These are phyloP conservation scores for Drosophila sulfurigaster DNA, from an alignment of 1,140 invertebrate species.

Conservation along the genomic window DNA sequence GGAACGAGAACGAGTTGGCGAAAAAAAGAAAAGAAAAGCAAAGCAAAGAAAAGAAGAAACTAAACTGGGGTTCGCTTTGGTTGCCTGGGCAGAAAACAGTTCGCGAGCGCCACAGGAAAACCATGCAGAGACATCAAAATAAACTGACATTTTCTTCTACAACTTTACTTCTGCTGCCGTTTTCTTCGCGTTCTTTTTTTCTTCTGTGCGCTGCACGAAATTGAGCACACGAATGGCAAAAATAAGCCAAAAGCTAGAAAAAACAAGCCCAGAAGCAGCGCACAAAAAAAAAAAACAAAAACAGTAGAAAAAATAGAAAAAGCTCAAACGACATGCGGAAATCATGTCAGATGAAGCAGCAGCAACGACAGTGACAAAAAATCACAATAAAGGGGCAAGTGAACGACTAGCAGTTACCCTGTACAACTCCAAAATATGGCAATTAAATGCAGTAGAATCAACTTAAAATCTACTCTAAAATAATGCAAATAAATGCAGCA, in stretches of 20 bases:
- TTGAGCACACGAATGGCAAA: slow-evolving; percentile 72
- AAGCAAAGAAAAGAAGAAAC: background rate
- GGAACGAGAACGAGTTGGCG: too few species aligned
- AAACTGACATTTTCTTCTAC: slow-evolving; percentile 70
- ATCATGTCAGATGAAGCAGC: slow-evolving; percentile 81
- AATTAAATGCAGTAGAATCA: too few species aligned
- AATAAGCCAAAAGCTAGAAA: slow-evolving; percentile 54
- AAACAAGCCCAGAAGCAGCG: slow-evolving; percentile 29
- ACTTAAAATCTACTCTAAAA: too few species aligned
- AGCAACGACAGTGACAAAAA: slow-evolving; percentile 48
- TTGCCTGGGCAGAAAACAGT: slow-evolving; percentile 11
- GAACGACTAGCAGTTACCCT: slow-evolving; percentile 26
- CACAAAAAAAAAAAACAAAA: slow-evolving; percentile 21
- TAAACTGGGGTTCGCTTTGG: background rate
- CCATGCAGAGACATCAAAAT: slow-evolving; percentile 78
- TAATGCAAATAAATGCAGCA: too few species aligned
- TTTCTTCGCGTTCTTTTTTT: background rate
- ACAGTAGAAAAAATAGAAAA: slow-evolving; percentile 42
- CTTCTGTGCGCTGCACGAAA: slow-evolving; percentile 53
- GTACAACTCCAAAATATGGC: background rate
- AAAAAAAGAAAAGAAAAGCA: too few species aligned
- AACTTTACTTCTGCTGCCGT: slow-evolving; percentile 30
- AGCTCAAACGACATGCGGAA: slow-evolving; percentile 81
- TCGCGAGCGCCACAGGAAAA: slow-evolving; percentile 62
- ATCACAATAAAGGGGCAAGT: background rate